These are phyloP conservation scores for Acrobasis repandana DNA, from an alignment of 2,888 invertebrate species.

Conservation along the genomic window DNA sequence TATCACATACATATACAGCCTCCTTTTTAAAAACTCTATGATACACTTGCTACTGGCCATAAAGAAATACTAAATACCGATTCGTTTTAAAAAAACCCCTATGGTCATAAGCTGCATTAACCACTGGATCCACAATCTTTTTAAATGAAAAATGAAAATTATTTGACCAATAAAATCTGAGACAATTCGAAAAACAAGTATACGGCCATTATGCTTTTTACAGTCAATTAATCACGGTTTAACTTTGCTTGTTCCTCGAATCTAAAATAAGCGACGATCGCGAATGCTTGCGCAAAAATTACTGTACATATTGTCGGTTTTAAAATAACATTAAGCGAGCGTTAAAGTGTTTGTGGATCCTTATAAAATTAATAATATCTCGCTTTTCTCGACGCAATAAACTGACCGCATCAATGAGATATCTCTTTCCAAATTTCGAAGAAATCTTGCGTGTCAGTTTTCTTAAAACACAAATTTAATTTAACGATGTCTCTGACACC, in stretches of 20 bases:
- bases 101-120: no score
- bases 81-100: neutral
- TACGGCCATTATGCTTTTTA: constrained; percentile 63
- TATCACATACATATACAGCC: neutral
- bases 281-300: constrained; percentile 42
- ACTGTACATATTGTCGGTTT: constrained; percentile 68
- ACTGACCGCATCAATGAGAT: constrained; percentile 52
- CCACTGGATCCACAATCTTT: constrained; percentile 28
- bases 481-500: constrained; percentile 13
- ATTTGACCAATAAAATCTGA: constrained; percentile 61
- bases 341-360: constrained; percentile 71
- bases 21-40: neutral
- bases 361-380: constrained; percentile 68
- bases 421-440: constrained; percentile 13
- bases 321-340: constrained; percentile 74
- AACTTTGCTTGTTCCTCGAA: constrained; percentile 49
- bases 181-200: constrained; percentile 54
- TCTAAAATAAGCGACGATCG: constrained; percentile 56
- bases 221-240: constrained; percentile 61
- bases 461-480: constrained; percentile 23
- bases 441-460: constrained; percentile 21
- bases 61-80: neutral
- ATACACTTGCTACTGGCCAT: neutral
- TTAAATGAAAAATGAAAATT: constrained; percentile 35
- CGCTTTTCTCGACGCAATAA: constrained; percentile 61